These are phyloP conservation scores for Fistularia tabacaria DNA, from an alignment of 2,797 vertebrate species.

Conservation along the genomic window DNA sequence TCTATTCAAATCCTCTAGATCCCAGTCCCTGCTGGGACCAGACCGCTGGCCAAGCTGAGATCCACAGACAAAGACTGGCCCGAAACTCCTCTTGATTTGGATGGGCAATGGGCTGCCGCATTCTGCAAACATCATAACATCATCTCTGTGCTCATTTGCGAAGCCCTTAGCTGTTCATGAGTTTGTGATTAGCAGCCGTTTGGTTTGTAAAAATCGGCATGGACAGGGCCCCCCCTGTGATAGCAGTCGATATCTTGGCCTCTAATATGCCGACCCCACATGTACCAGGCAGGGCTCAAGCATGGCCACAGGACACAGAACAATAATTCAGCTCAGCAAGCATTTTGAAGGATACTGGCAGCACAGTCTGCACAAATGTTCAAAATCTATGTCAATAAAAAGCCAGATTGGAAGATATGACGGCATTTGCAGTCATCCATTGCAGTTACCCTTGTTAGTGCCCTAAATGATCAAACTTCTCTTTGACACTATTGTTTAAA, in stretches of 20 bases:
- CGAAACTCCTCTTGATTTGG: constrained; percentile 52
- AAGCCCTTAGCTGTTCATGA: constrained; percentile 63
- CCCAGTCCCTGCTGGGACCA: constrained; percentile 59
- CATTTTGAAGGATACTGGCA: constrained; percentile 50
- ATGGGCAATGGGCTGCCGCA: constrained; percentile 26
- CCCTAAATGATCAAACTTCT: no score
- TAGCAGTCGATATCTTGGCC: constrained; percentile 56
- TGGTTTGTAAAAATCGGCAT: constrained; percentile 66
- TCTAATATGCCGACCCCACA: constrained; percentile 66
- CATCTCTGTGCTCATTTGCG: constrained; percentile 63
- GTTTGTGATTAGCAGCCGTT: constrained; percentile 67
- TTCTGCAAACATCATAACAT: constrained; percentile 58
- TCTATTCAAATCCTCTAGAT: constrained; percentile 66
- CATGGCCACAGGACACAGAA: constrained; percentile 25
- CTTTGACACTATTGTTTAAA: no score
- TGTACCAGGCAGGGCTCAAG: constrained; percentile 45
- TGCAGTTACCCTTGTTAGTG: constrained; percentile 9
- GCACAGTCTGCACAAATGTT: constrained; percentile 50
- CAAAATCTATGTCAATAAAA: constrained; percentile 46
- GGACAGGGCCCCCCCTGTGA: constrained; percentile 65
- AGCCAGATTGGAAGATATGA: constrained; percentile 41
- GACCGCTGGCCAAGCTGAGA: constrained; percentile 56
- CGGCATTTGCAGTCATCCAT: constrained; percentile 33
- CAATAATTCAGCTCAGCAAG: constrained; percentile 42
- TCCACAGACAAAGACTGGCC: constrained; percentile 65